A percentile compares a stretch with the other conserved stretches of the same genome.
These are phyloP conservation scores for Pedionomus torquatus DNA, from an alignment of 2,113 vertebrate genomes.

Conservation along the genomic window DNA sequence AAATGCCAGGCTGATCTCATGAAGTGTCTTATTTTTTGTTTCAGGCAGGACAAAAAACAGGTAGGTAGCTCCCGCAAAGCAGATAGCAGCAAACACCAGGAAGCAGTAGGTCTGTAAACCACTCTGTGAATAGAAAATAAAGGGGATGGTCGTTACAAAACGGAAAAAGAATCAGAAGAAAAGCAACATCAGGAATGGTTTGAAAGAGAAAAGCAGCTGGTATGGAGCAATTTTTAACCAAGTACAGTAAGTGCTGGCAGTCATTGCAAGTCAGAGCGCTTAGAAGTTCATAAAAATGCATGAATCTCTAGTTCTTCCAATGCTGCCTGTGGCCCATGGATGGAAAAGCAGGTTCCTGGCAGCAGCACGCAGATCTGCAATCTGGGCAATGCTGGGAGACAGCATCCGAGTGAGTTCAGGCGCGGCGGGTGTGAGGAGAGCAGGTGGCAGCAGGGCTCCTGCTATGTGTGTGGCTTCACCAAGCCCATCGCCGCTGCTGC, in stretches of 20 bases:
- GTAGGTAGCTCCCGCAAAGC: constrained; percentile 79
- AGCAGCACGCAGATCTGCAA: rapidly evolving
- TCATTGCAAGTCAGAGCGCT: not conserved
- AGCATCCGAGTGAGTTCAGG: not conserved
- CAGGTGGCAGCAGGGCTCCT: not conserved
- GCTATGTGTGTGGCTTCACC: rapidly evolving
- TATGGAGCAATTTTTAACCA: not conserved
- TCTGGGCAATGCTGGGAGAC: rapidly evolving
- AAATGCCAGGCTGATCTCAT: constrained; percentile 91
- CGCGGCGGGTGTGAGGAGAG: rapidly evolving
- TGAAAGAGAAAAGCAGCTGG: not conserved
- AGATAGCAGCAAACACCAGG: constrained; percentile 87
- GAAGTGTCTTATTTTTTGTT: constrained; percentile 93
- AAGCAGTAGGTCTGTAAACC: constrained; percentile 86
- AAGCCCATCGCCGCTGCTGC: rapidly evolving
- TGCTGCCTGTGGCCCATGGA: not conserved
- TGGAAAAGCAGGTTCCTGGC: not conserved
- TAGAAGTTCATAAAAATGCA: not conserved
- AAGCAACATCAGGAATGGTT: not conserved
- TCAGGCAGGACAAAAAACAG: constrained; percentile 89
- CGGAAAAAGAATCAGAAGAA: not conserved
- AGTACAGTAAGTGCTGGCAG: not conserved
- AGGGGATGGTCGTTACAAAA: not conserved
- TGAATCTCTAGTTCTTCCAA: not conserved
- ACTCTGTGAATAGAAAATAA: constrained; percentile 72